Base-by-base conservation (phyloP, 2,888 invertebrate species). In the Erynnis tages region DNA sequence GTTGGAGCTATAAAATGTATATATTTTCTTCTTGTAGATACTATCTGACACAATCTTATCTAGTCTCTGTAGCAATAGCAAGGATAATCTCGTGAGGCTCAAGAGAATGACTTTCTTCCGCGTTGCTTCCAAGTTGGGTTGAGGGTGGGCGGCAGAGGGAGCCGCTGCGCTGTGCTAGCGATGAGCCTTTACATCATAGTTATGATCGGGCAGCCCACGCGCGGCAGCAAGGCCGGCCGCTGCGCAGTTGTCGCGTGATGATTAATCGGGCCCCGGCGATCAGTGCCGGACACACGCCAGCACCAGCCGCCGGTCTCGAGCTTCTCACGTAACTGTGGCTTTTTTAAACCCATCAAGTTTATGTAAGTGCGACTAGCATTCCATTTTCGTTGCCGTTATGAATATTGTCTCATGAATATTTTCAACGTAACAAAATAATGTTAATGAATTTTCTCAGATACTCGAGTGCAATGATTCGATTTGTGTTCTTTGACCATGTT, bases 181-280 rank as follows among this genome's bases (percentile, higher is more conserved):
- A 82, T 80, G 86, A 79, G 71, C 67, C 70, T 74, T 62, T 61
- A 61, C 60, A 63, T 63, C 61, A 64, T 65, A 70, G 73, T 82
- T 83, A 81, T 85, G 82, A 83, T 76, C 71, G 65, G 69, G 56
- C 61, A 66, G 63, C 89, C 89, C 86, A 89, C 89, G 84, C 87
- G 73, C 70, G 54, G 29, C 57, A 56, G 59, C 86, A 86, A 88
- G 86, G 86, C 67, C 85, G 70, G 63, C 61, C 70, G 73, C 78
- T 88, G 84, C 89, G 89, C 82, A 89, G 82, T 87, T 82, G 82
- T 74, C 73, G 64, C 66, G 32, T 13, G 76, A 85, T 87, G 88
- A 89, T 87, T 87, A 86, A 87, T 85, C 80, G 68, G 60, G 72
- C 74, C 68, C 68, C 71, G 70, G 60, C 69, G 71, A 80, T 75